Base-by-base conservation (phyloP, 2,113 vertebrate species). In the Oreochromis niloticus region DNA sequence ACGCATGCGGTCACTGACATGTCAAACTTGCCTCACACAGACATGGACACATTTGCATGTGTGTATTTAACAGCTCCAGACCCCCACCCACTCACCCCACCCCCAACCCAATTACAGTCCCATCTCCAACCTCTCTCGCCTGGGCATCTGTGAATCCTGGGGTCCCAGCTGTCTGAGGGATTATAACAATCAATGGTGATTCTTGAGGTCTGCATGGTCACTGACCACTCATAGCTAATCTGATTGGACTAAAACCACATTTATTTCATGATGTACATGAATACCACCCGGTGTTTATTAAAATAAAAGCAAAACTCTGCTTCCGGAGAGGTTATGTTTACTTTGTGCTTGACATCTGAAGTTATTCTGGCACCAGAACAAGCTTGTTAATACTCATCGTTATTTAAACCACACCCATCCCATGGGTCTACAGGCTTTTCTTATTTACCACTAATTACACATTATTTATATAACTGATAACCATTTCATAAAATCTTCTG, bases 131-230 rank as follows among this genome's bases (percentile, higher is more conserved):
- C 87, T 52, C 81, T 87, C 88, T 93, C 92, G 91, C 93, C 87
- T 90, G 85, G 86, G 92, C 95, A 96, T 95, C 95, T 96, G 93
- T 92, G 92, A 19, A 82, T 85, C 80, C 46, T 34, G 36, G 82
- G 71, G 82, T 82, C 66, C 57, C 94, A 94, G 94, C 94, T 94
- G 94, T 93, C 92, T 83, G 83, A 81, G 81, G 91, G 93, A 92
- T 92, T 94, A 90, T 5, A 87, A 78, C 82, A 88, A 93, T 92
- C 22, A 83, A 91, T 87, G 88, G 83, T 83, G 89, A 89, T 84
- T 82, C 86, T 78, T 7, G 19, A 90, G 89, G 86, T 73, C 83
- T 46, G 78, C 54, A 50, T 61, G 85, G 80, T 86, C 91, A 84
- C 2, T 92, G 93, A 94, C 92, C 92, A 81, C 6, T 88, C 34